These are phyloP conservation scores for Sterrhoptilus dennistouni DNA, from an alignment of 2,113 vertebrate species.

Conservation along the genomic window DNA sequence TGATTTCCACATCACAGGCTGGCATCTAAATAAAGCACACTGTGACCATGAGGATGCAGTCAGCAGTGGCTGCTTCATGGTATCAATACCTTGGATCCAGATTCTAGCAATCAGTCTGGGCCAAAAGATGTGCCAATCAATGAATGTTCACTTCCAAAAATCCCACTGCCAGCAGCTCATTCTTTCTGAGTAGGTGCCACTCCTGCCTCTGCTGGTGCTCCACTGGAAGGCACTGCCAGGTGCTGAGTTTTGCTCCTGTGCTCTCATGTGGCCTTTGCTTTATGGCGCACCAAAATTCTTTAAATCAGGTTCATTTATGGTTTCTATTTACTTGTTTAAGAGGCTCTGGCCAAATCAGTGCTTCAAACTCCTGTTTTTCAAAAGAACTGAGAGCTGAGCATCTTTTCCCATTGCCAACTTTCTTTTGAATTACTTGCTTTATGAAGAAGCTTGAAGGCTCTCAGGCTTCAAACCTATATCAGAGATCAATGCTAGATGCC, in stretches of 20 bases:
- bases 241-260: background rate
- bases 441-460: background rate
- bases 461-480: background rate
- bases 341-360: background rate
- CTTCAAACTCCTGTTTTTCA: background rate
- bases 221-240: fast-evolving
- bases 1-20: background rate
- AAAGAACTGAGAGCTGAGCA: background rate
- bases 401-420: background rate
- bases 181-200: fast-evolving
- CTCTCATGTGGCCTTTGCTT: background rate
- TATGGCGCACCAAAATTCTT: background rate
- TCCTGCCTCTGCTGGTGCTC: background rate
- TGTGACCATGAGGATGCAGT: background rate
- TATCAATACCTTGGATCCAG: background rate
- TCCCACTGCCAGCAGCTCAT: background rate
- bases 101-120: background rate
- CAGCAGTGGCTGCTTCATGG: background rate
- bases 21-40: background rate
- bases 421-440: background rate
- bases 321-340: background rate
- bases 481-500: background rate
- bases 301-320: background rate
- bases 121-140: background rate
- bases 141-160: background rate